Evolutionary conservation across 2,888 invertebrate species (phyloP).

Genomic region (Caenorhabditis angaria): DNA sequence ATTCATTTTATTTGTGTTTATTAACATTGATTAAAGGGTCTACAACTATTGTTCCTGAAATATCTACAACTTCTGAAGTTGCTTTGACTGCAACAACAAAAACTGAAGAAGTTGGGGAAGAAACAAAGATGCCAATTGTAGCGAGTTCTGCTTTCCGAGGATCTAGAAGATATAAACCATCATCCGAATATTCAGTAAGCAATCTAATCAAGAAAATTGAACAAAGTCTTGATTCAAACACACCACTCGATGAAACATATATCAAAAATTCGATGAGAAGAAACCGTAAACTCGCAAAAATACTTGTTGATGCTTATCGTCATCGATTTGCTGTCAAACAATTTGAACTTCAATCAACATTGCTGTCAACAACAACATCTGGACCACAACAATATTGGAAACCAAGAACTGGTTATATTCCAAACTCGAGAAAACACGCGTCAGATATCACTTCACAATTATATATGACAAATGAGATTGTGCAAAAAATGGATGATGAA

Average conservation of each 20-base stretch:
- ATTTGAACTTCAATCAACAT: conserved; percentile 2
- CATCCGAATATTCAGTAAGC: conserved; percentile 31
- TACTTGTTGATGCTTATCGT: conserved; percentile 46
- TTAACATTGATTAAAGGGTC: not conserved
- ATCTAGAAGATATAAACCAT: conserved; percentile 7
- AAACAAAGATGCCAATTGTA: not conserved
- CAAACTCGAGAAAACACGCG: conserved; percentile 56
- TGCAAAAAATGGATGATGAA: conserved; percentile 40
- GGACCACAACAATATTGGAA: conserved; percentile 35
- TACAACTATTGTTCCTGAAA: not conserved
- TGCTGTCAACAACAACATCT: conserved; percentile 13
- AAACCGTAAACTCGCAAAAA: conserved; percentile 46
- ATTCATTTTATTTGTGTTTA: no score
- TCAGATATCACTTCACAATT: conserved; percentile 56
- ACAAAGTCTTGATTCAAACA: conserved; percentile 34
- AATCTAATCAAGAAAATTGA: conserved; percentile 38
- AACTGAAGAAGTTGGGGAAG: no score
- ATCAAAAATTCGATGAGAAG: conserved; percentile 40
- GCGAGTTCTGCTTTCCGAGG: not conserved
- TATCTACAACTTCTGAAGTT: not conserved
- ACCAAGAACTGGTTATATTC: conserved; percentile 51
- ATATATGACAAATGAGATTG: conserved; percentile 55
- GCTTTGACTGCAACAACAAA: not conserved
- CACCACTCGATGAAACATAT: conserved; percentile 45
- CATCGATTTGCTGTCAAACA: conserved; percentile 4